A percentile compares a stretch with the other conserved stretches of the same genome.
Evolutionary conservation across 2,797 vertebrate genomes (phyloP).

Genomic region (Liparis tanakae): DNA sequence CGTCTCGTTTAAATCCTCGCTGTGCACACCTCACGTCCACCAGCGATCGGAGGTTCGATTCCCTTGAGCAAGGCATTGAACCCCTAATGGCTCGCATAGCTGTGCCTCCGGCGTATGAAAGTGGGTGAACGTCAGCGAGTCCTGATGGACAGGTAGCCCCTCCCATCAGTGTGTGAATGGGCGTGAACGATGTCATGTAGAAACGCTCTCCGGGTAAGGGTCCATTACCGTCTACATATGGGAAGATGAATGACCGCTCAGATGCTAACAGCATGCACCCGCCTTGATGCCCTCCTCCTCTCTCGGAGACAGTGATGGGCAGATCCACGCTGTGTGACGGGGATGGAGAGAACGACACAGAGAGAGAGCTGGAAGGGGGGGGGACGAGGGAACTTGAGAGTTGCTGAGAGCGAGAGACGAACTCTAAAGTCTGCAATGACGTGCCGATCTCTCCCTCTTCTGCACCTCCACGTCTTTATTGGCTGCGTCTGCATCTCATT

Average conservation of each 20-base stretch:
- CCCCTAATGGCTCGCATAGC: no score
- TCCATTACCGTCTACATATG: background rate
- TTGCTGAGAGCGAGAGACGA: slow-evolving; percentile 29
- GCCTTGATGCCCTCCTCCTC: slow-evolving; percentile 50
- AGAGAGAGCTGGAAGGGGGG: no score
- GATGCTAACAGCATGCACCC: slow-evolving; percentile 58
- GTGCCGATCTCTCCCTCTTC: slow-evolving; percentile 13
- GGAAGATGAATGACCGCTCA: slow-evolving; percentile 53
- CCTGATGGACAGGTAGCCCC: no score
- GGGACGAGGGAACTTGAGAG: slow-evolving; percentile 26
- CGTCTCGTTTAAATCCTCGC: slow-evolving; percentile 10
- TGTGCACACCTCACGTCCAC: background rate
- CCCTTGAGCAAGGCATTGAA: no score
- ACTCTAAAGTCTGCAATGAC: background rate
- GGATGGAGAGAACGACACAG: slow-evolving; percentile 15
- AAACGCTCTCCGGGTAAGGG: no score
- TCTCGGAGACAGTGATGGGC: slow-evolving; percentile 36
- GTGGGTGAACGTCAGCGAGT: no score
- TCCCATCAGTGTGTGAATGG: no score
- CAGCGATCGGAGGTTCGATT: no score
- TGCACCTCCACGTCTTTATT: slow-evolving; percentile 19
- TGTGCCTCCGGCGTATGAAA: no score
- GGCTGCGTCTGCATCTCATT: slow-evolving; percentile 29
- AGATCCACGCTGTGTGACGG: slow-evolving; percentile 32
- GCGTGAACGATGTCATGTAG: no score